phyloP scores from a whole-genome alignment of 2,113 vertebrate species.

The Corvus cornix region DNA sequence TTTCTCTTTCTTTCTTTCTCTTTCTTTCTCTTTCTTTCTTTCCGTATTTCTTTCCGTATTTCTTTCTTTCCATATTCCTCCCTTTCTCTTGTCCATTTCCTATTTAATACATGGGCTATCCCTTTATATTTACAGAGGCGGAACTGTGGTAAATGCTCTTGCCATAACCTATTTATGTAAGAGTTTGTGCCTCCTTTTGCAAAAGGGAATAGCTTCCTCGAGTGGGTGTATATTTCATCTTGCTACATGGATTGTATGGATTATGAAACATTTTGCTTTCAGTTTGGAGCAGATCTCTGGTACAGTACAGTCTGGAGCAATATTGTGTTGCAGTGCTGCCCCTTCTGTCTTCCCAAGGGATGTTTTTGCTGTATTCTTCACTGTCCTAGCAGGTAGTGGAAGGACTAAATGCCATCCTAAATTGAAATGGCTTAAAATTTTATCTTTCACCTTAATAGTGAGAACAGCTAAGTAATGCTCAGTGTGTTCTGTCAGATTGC shows the following conservation, averaged over 20 bases:
- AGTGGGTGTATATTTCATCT: neutral
- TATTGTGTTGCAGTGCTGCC: neutral
- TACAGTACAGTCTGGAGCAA: neutral
- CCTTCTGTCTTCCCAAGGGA: neutral
- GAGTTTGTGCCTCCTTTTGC: neutral
- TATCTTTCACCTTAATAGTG: neutral
- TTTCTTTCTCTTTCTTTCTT: neutral
- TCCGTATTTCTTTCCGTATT: accelerated
- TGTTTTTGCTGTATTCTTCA: neutral
- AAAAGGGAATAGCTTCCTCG: neutral
- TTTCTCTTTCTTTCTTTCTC: neutral
- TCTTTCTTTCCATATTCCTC: neutral
- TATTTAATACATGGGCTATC: neutral
- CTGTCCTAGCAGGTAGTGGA: neutral
- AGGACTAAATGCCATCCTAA: neutral
- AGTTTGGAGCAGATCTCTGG: neutral
- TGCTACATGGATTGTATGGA: neutral
- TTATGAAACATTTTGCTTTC: neutral
- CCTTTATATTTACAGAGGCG: neutral
- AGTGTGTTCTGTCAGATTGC: neutral
- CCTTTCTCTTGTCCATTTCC: neutral
- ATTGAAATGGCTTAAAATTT: neutral
- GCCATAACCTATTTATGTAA: slow-evolving; percentile 21
- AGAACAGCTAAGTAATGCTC: neutral
- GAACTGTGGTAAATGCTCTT: neutral